Evolutionary conservation across 1,140 invertebrate genomes (phyloP).

Genomic region (Stenopsyche tienmushanensis): DNA sequence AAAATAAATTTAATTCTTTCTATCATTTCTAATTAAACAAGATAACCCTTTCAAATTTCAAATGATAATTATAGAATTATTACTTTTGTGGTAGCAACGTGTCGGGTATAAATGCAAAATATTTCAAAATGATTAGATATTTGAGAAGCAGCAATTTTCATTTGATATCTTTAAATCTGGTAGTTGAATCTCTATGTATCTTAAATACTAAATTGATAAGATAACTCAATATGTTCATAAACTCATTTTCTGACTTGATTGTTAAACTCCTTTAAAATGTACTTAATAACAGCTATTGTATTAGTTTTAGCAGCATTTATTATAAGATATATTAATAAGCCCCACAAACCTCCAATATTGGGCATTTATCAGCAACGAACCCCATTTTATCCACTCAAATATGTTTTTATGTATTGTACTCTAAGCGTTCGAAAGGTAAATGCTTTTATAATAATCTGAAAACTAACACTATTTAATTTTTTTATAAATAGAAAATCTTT

Average conservation of each 20-base stretch:
- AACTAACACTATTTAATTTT: no score
- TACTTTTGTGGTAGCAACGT: no score
- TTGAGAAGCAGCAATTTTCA: no score
- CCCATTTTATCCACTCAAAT: slow-evolving; percentile 54
- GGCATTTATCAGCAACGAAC: slow-evolving; percentile 56
- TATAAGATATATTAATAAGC: slow-evolving; percentile 42
- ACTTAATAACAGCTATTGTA: background rate
- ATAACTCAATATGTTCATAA: no score
- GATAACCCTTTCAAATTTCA: no score
- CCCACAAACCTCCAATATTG: slow-evolving; percentile 50
- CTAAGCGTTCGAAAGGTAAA: slow-evolving; percentile 49
- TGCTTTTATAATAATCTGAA: slow-evolving; percentile 1
- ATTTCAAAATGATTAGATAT: no score
- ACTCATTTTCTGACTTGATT: no score
- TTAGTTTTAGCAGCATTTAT: background rate
- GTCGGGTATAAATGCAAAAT: no score
- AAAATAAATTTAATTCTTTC: no score
- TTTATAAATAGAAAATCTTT: background rate
- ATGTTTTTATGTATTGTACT: slow-evolving; percentile 51
- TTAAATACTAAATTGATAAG: background rate
- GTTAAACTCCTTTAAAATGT: background rate
- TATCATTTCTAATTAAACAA: no score
- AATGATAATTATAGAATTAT: no score
- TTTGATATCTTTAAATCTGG: no score
- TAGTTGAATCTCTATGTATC: background rate